Evolutionary conservation across 2,113 vertebrate species (phyloP).

Genomic region (Phalacrocorax pelagicus): DNA sequence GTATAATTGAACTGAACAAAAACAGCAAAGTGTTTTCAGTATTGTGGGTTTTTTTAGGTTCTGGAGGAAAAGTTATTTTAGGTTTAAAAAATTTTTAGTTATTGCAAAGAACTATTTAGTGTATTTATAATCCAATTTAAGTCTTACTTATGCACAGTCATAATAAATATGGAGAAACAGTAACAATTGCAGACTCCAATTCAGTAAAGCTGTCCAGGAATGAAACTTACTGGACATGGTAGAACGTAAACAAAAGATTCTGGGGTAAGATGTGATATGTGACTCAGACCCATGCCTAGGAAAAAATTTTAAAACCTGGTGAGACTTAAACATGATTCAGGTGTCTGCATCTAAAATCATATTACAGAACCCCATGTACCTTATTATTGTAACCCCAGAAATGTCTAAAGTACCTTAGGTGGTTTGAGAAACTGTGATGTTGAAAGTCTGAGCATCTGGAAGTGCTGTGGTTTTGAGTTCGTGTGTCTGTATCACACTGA

Average conservation of each 20-base stretch:
- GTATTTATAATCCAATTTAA: not conserved
- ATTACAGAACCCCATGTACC: fast-evolving
- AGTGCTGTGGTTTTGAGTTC: not conserved
- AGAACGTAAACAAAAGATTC: not conserved
- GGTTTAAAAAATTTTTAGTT: not conserved
- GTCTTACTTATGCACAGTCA: not conserved
- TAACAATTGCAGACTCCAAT: not conserved
- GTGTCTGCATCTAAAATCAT: not conserved
- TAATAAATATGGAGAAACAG: not conserved
- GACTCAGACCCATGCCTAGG: not conserved
- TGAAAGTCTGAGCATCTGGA: not conserved
- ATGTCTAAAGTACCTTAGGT: not conserved
- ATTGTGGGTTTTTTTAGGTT: not conserved
- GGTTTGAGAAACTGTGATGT: not conserved
- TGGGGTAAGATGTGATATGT: not conserved
- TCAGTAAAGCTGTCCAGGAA: not conserved
- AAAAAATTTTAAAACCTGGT: not conserved
- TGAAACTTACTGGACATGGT: not conserved
- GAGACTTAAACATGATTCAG: not conserved
- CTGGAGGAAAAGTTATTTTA: not conserved
- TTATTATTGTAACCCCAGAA: not conserved
- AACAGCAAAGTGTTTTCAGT: not conserved
- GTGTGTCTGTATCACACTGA: not conserved
- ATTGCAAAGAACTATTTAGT: not conserved
- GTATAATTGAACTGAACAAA: not conserved